These are phyloP conservation scores for Nysson spinosus DNA, from an alignment of 2,888 invertebrate genomes.

Conservation along the genomic window DNA sequence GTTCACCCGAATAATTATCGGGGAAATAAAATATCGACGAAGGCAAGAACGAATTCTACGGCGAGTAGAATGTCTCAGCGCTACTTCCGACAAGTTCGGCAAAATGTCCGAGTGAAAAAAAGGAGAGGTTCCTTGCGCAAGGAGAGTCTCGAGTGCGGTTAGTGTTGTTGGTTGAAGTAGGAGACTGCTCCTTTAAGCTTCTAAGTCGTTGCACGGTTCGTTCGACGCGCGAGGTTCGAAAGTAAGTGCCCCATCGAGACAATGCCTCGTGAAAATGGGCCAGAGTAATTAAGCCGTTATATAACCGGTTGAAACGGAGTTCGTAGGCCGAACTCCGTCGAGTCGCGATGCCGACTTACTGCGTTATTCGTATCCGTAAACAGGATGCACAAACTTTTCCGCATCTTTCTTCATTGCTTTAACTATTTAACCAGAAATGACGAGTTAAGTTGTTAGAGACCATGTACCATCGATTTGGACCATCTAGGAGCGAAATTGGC, in stretches of 20 bases:
- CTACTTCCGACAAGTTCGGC: constrained; percentile 42
- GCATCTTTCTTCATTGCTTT: not conserved
- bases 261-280: constrained; percentile 74
- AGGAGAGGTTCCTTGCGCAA: constrained; percentile 50
- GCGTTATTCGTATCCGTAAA: constrained; percentile 15
- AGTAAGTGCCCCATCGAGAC: constrained; percentile 73
- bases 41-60: not conserved
- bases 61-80: not conserved
- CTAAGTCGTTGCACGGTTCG: constrained; percentile 55
- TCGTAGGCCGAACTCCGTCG: constrained; percentile 56
- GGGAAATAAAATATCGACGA: not conserved
- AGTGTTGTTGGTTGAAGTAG: constrained; percentile 33
- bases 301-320: constrained; percentile 69
- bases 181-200: constrained; percentile 49
- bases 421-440: not conserved
- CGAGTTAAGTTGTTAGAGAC: too few species aligned
- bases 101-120: constrained; percentile 23
- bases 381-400: constrained; percentile 37
- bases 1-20: not conserved
- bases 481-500: too few species aligned
- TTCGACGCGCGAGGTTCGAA: constrained; percentile 67
- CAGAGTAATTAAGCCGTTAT: constrained; percentile 76
- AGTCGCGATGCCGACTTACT: constrained; percentile 36
- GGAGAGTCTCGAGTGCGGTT: constrained; percentile 51
- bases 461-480: too few species aligned